Conservation (phyloP, 2,113 vertebrate genomes). For the Microtus richardsoni region DNA sequence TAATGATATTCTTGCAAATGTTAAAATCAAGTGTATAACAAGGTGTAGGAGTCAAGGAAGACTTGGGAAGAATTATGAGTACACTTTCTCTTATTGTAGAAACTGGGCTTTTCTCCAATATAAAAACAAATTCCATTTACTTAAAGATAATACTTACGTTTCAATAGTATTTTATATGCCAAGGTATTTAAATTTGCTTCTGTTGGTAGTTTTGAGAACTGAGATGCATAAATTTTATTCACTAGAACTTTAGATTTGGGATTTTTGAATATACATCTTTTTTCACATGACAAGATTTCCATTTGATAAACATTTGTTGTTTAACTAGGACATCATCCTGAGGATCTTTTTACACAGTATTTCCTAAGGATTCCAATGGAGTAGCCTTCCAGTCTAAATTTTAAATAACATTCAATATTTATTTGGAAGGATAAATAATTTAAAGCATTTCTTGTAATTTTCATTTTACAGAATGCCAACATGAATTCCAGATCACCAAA, state of each 20-base stretch:
- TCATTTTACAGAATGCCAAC: background rate
- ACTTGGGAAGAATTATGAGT: background rate
- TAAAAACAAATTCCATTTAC: background rate
- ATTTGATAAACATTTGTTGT: background rate
- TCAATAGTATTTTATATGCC: background rate
- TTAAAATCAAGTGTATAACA: rapidly evolving
- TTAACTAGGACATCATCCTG: background rate
- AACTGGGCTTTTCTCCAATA: background rate
- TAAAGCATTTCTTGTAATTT: background rate
- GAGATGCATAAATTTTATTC: background rate
- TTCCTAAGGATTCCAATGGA: background rate
- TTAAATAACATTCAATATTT: background rate
- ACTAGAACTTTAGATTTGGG: background rate
- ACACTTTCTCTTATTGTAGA: background rate
- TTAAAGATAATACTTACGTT: background rate
- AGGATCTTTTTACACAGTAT: background rate
- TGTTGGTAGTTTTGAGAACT: background rate
- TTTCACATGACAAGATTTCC: background rate
- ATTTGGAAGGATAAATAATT: background rate
- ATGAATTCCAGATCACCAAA: background rate
- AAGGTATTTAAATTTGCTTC: background rate
- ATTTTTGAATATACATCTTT: background rate
- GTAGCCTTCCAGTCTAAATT: background rate
- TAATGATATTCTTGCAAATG: background rate
- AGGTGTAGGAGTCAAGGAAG: rapidly evolving